These are phyloP conservation scores for Cabera pusaria DNA, from an alignment of 2,888 invertebrate genomes.

Conservation along the genomic window DNA sequence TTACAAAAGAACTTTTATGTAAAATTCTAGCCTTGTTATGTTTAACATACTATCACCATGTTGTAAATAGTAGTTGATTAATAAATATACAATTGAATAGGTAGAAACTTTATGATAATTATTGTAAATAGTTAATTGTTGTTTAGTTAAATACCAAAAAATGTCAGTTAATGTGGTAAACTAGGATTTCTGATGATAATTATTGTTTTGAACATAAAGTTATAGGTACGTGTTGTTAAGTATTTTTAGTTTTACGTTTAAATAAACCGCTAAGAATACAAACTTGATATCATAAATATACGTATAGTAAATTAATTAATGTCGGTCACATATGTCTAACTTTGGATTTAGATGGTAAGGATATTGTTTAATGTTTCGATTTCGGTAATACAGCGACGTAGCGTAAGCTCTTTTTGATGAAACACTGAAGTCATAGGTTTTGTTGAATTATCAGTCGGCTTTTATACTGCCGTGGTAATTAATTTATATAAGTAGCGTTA, in stretches of 20 bases:
- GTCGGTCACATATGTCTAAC: conserved; percentile 12
- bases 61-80: conserved; percentile 8
- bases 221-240: conserved; percentile 9
- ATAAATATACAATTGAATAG: no score
- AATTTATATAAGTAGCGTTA: no score
- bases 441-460: conserved; percentile 32
- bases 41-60: no score
- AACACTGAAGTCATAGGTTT: conserved; percentile 15
- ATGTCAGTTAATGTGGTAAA: conserved; percentile 45
- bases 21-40: no score
- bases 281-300: neutral
- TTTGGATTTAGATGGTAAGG: conserved; percentile 15
- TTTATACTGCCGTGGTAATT: conserved; percentile 42
- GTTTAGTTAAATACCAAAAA: conserved; percentile 52
- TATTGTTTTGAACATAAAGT: conserved; percentile 11
- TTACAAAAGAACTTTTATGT: no score
- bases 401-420: conserved; percentile 13
- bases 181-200: conserved; percentile 12
- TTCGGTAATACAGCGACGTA: conserved; percentile 22
- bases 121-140: conserved; percentile 24
- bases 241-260: conserved; percentile 7
- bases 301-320: conserved; percentile 3
- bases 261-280: no score
- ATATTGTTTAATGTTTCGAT: conserved; percentile 12
- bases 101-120: no score